Conservation (phyloP, 2,113 vertebrate species). For the Collichthys lucidus region DNA sequence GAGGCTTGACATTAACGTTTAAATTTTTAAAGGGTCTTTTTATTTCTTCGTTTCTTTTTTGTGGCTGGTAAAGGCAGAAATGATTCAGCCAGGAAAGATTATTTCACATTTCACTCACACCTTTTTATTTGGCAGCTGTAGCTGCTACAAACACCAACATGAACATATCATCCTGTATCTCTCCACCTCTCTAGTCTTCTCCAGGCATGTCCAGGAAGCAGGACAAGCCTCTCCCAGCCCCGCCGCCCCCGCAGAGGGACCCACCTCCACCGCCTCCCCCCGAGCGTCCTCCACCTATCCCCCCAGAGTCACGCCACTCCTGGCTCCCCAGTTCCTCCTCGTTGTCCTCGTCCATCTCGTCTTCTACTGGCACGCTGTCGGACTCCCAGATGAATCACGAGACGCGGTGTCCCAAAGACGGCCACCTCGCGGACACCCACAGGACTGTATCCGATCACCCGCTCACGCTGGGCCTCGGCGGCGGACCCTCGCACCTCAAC, state of each 20-base stretch:
- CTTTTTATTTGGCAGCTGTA: not conserved
- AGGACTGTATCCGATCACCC: constrained; percentile 82
- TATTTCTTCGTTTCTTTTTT: not conserved
- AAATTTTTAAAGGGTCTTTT: too few species aligned
- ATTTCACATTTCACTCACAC: not conserved
- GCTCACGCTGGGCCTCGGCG: constrained; percentile 85
- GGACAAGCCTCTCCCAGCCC: constrained; percentile 95
- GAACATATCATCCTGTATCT: not conserved
- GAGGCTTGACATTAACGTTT: too few species aligned
- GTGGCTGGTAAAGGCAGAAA: not conserved
- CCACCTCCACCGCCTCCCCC: constrained; percentile 91
- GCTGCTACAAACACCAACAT: not conserved
- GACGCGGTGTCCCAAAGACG: constrained; percentile 87
- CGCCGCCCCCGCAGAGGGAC: constrained; percentile 91
- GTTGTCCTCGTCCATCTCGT: constrained; percentile 68
- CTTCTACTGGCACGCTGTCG: constrained; percentile 82
- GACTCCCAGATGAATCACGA: constrained; percentile 86
- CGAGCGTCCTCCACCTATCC: constrained; percentile 90
- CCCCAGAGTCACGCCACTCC: constrained; percentile 86
- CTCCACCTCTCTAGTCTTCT: constrained; percentile 85
- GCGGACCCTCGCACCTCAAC: constrained; percentile 83
- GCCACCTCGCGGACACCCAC: constrained; percentile 79
- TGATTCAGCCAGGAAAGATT: not conserved
- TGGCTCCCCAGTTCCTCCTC: constrained; percentile 82
- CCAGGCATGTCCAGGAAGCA: constrained; percentile 95